Conservation (phyloP, 2,888 invertebrate genomes). For the Apodemia mormo region DNA sequence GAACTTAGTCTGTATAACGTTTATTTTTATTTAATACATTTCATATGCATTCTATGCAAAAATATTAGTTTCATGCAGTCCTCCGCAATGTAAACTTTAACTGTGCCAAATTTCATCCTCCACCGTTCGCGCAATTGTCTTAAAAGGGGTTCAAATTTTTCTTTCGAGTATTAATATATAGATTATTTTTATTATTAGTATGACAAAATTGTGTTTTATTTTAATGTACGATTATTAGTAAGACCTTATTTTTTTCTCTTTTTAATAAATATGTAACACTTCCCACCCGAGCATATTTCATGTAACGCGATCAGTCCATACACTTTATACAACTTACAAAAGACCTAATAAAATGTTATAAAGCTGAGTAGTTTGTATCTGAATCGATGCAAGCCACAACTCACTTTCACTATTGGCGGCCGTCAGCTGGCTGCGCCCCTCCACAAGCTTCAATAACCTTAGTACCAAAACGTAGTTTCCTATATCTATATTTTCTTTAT, state of each 20-base stretch:
- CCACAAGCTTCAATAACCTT: conserved; percentile 36
- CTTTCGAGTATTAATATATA: no score
- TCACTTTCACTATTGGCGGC: conserved; percentile 79
- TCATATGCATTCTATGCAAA: no score
- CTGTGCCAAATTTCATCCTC: no score
- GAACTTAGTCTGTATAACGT: no score
- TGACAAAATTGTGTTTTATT: no score
- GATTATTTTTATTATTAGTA: no score
- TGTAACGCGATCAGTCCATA: background rate
- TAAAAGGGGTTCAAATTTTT: no score
- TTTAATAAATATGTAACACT: background rate
- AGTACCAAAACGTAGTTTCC: conserved; percentile 1
- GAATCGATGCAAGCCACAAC: conserved; percentile 42
- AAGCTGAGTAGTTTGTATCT: conserved; percentile 5
- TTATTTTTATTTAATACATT: no score
- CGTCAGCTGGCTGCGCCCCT: conserved; percentile 64
- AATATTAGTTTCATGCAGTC: no score
- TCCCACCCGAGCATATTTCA: background rate
- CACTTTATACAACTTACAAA: background rate
- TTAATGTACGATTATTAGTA: background rate
- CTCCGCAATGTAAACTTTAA: no score
- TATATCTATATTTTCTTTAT: background rate
- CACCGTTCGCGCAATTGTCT: no score
- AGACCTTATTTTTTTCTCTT: background rate
- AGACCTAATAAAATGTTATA: background rate